Conservation (phyloP, 2,797 vertebrate genomes). For the Poecilia picta region DNA sequence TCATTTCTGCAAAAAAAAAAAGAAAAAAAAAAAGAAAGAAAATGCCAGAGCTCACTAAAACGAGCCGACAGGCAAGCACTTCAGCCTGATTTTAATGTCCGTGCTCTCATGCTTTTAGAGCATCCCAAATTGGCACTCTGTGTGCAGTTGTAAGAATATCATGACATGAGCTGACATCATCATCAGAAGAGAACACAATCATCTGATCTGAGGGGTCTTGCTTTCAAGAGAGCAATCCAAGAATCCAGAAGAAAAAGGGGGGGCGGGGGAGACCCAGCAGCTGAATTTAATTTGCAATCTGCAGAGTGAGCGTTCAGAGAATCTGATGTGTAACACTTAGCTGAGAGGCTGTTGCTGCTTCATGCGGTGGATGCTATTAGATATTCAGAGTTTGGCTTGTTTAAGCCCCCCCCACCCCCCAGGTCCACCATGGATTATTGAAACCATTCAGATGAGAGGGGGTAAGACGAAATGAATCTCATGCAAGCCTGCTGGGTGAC, state of each 20-base stretch:
- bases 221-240: slow-evolving; percentile 4
- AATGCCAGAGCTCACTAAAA: slow-evolving; percentile 11
- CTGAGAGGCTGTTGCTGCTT: slow-evolving; percentile 3
- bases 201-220: slow-evolving; percentile 27
- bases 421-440: slow-evolving; percentile 10
- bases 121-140: slow-evolving; percentile 41
- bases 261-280: background rate
- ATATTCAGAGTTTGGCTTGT: slow-evolving; percentile 23
- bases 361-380: slow-evolving; percentile 13
- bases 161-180: slow-evolving; percentile 58
- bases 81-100: slow-evolving; percentile 39
- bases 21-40: background rate
- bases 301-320: slow-evolving; percentile 2
- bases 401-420: background rate
- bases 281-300: slow-evolving; percentile 17
- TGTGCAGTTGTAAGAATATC: slow-evolving; percentile 33
- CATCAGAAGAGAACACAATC: slow-evolving; percentile 27
- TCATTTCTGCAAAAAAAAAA: slow-evolving; percentile 4
- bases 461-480: slow-evolving; percentile 1
- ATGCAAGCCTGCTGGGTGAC: slow-evolving; percentile 8
- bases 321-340: slow-evolving; percentile 3
- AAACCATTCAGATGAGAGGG: slow-evolving; percentile 7
- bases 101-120: slow-evolving; percentile 31
- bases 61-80: slow-evolving; percentile 11
- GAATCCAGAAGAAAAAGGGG: background rate